Base-by-base conservation (phyloP, 2,888 invertebrate species). In the Cephus nigrinus region DNA sequence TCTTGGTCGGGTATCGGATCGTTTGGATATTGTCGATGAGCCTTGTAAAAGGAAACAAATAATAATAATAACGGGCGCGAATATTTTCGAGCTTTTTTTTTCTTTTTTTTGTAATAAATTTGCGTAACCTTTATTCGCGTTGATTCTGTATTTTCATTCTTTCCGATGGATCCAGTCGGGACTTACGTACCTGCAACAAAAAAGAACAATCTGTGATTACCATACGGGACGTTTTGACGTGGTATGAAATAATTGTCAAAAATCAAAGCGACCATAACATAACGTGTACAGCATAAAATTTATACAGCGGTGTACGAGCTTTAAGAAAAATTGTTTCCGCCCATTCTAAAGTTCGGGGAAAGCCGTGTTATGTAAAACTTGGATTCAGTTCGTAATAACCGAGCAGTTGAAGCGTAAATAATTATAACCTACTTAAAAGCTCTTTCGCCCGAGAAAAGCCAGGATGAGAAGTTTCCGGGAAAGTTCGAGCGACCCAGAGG, bases 141-240 rank as follows among this genome's bases (percentile, higher is more conserved):
- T 23, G 55, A 55, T 55, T 23, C 55, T 23, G 23, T 55, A 55
- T 23, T 55, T 55, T 23, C 55, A 23, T 55, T 55, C 55, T 55
- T 55, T 55, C 55, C 23, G 9, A 55, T 55, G 55, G 55, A 55
- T 55, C 23, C 5, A 23, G 68, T 30, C 69, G 33, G 32, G 68
- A 73, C 74, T 80, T 88, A 89, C 89, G 86, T 89, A 89, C 89
- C 89, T 89, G 89, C 33, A 89, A 89, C 89, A 88, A 80, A 86
- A 35, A 83, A 86, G 78, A 82, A 77, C 76, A 79, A 77, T 23
- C 55, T 9, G 23, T 55, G 55, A 23, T 23, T 55, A 55, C 9
- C 23, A 55, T 55, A 23, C 0, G 40, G 12, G 12, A 15, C 23
- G 23, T 5, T 55, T 55, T 9, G 9, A 55, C 0, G 1, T 9